These are phyloP conservation scores for Papilio polytes DNA, from an alignment of 1,140 invertebrate genomes.

Conservation along the genomic window DNA sequence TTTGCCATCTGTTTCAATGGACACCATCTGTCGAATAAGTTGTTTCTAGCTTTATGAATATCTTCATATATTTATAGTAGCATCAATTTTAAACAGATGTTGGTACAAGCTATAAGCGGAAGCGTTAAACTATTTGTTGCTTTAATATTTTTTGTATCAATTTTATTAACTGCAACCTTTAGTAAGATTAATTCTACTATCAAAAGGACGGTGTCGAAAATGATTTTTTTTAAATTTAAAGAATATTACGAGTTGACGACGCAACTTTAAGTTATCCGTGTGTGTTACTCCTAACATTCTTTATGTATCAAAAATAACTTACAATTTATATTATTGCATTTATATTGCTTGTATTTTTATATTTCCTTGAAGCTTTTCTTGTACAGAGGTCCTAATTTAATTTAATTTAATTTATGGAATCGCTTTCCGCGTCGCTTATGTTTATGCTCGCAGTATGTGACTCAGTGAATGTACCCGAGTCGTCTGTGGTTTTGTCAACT, in stretches of 20 bases:
- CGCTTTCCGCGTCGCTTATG: neutral
- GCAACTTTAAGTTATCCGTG: too few relatives aligned
- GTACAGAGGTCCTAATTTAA: neutral
- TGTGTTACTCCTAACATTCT: too few relatives aligned
- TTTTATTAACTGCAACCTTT: neutral
- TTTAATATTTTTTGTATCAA: neutral
- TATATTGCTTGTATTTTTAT: neutral
- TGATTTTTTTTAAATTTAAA: too few relatives aligned
- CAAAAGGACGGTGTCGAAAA: too few relatives aligned
- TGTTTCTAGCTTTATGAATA: conserved; percentile 13
- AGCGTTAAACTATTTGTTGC: neutral
- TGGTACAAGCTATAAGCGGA: neutral
- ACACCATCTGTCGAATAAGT: conserved; percentile 20
- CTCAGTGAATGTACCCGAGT: neutral
- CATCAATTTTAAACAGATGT: neutral
- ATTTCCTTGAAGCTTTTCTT: neutral
- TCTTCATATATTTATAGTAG: conserved; percentile 1
- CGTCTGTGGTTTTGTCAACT: conserved; percentile 37
- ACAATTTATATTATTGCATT: neutral
- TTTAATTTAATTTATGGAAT: neutral
- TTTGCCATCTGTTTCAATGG: neutral
- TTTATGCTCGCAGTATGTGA: neutral
- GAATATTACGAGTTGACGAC: too few relatives aligned
- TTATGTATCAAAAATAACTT: neutral
- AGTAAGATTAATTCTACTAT: too few relatives aligned